A percentile compares a stretch with the other conserved stretches of the same genome.
phyloP scores from a whole-genome alignment of 2,113 vertebrate genomes.

The Picathartes gymnocephalus region DNA sequence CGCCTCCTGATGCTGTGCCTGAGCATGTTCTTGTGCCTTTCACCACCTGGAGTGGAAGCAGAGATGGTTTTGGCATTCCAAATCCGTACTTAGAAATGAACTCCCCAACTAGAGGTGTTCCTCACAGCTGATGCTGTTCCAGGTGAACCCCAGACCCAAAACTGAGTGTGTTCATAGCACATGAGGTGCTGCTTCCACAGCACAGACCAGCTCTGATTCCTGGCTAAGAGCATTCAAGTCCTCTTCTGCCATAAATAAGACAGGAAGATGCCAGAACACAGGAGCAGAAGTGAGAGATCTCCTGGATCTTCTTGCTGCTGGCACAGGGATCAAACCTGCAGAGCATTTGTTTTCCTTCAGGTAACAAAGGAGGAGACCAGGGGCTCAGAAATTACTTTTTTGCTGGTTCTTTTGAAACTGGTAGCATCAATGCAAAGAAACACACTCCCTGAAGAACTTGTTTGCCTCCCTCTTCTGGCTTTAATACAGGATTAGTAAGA shows the following conservation, averaged over 20 bases:
- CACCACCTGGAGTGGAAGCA: not conserved
- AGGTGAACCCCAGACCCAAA: not conserved
- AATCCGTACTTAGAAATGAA: not conserved
- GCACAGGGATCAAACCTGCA: not conserved
- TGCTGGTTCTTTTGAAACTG: conserved; percentile 23
- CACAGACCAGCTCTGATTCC: not conserved
- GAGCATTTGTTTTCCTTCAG: not conserved
- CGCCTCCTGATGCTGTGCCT: not conserved
- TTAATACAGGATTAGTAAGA: conserved; percentile 15
- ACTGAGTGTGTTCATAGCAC: not conserved
- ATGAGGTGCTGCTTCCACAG: not conserved
- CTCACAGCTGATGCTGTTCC: not conserved
- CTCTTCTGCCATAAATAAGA: not conserved
- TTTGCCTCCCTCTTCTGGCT: conserved; percentile 32
- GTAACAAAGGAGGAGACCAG: not conserved
- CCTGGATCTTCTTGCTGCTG: not conserved
- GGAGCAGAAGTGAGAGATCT: not conserved
- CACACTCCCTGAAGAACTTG: conserved; percentile 31
- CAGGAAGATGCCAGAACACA: not conserved
- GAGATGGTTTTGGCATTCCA: not conserved
- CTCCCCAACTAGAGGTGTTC: not conserved
- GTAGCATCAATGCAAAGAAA: not conserved
- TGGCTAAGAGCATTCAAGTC: not conserved
- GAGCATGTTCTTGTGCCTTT: not conserved
- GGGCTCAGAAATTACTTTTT: not conserved